Percentiles rank a stretch among this genome's conserved stretches.
phyloP scores from a whole-genome alignment of 1,140 invertebrate species.

The Aphelenchoides besseyi region DNA sequence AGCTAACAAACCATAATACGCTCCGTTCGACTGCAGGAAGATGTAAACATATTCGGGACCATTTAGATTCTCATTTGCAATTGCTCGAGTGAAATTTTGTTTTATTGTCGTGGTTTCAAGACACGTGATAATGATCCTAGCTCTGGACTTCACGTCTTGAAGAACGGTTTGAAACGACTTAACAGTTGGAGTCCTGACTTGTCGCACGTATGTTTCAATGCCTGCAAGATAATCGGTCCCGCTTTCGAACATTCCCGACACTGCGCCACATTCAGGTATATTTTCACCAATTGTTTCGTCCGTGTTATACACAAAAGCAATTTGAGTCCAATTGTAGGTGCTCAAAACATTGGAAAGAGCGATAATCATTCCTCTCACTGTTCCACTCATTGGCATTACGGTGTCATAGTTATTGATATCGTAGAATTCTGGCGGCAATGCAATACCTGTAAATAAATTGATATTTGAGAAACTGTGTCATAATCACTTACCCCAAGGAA shows the following conservation, averaged over 20 bases:
- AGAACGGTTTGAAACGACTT: background rate
- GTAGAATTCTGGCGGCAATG: background rate
- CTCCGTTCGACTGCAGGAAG: background rate
- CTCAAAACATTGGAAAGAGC: background rate
- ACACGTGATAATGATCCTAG: constrained; percentile 4
- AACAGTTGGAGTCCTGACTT: background rate
- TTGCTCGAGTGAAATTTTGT: background rate
- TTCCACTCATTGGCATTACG: background rate
- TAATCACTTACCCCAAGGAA: too few species aligned
- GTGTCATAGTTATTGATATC: background rate
- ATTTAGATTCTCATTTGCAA: background rate
- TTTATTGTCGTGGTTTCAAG: background rate
- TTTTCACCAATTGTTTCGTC: background rate
- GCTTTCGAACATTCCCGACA: background rate
- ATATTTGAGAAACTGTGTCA: too few species aligned
- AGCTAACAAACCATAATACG: background rate
- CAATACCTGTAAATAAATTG: background rate
- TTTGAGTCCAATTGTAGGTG: constrained; percentile 2
- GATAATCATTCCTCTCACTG: background rate
- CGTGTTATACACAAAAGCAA: background rate
- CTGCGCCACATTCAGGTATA: background rate
- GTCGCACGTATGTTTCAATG: background rate
- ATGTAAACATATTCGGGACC: background rate
- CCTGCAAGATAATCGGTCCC: background rate
- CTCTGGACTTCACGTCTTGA: background rate